Evolutionary conservation across 2,888 invertebrate species (phyloP), one percentile per base, ranked within the genome.

Genomic region (Scelioninae gen. 2): DNA sequence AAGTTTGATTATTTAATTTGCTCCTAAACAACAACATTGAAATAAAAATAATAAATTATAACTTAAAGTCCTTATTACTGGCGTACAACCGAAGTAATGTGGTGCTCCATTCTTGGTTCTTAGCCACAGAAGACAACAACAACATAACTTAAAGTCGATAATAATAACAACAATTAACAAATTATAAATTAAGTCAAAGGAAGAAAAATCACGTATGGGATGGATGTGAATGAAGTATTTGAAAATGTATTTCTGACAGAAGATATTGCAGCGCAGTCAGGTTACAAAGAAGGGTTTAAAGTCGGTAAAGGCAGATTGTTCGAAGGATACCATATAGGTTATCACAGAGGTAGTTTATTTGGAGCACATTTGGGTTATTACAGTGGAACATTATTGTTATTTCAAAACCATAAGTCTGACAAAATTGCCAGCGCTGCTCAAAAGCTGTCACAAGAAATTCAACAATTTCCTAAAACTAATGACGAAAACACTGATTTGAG

Each of bases 281-380:
- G 92, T 64, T 94, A 92, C 83, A 83, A 90, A 57, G 91, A 93
- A 86, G 95, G 95, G 3, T 91, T 88, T 74, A 82, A 87, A 68
- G 88, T 88, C 77, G 94, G 94, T 0, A 85, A 85, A 52, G 84
- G 86, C 28, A 89, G 91, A 78, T 77, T 82, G 39, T 82, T 90
- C 13, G 91, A 92, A 82, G 93, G 91, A 1, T 93, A 89, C 82
- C 92, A 93, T 83, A 86, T 92, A 72, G 95, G 95, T 1, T 94
- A 93, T 83, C 92, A 94, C 74, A 90, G 91, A 84, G 94, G 94
- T 7, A 90, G 91, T 55, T 90, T 92, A 82, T 82, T 95, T 13
- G 94, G 94, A 2, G 89, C 91, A 45, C 94, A 94, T 86, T 86
- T 96, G 81, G 95, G 95, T 5, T 91, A 90, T 81, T 94, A 93